These are phyloP conservation scores for Ochotona curzoniae DNA, from an alignment of 2,113 vertebrate genomes.

Conservation along the genomic window DNA sequence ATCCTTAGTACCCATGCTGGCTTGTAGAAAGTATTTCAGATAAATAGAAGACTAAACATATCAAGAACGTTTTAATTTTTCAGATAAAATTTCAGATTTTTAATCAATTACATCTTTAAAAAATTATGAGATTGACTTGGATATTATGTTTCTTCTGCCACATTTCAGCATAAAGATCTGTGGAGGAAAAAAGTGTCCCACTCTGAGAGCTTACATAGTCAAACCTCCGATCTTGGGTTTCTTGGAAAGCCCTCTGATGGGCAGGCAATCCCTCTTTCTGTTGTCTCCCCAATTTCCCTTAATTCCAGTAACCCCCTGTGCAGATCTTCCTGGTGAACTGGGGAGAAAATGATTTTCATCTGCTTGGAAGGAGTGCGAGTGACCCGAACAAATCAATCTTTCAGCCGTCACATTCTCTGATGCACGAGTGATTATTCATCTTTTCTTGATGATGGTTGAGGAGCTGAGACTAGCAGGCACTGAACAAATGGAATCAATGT, in stretches of 20 bases:
- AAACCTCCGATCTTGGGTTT: background rate
- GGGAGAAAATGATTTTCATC: constrained; percentile 42
- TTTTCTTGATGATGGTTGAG: constrained; percentile 40
- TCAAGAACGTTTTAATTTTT: background rate
- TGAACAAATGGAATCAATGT: background rate
- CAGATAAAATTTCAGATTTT: background rate
- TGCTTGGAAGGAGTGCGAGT: background rate
- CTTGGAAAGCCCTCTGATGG: background rate
- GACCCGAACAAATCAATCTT: constrained; percentile 7
- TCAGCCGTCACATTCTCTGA: constrained; percentile 8
- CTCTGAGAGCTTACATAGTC: background rate
- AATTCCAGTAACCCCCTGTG: constrained; percentile 17
- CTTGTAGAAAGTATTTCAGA: background rate
- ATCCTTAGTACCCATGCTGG: background rate
- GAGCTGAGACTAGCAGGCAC: background rate
- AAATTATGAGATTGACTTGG: background rate
- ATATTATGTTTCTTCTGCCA: fast-evolving
- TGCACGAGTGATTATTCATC: constrained; percentile 18
- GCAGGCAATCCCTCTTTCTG: background rate
- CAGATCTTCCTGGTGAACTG: background rate
- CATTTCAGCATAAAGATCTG: background rate
- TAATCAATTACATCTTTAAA: background rate
- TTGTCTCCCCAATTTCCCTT: background rate
- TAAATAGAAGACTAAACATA: background rate
- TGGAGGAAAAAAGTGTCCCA: background rate